Evolutionary conservation across 2,888 invertebrate species (phyloP).

Genomic region (Temnothorax ravouxi): DNA sequence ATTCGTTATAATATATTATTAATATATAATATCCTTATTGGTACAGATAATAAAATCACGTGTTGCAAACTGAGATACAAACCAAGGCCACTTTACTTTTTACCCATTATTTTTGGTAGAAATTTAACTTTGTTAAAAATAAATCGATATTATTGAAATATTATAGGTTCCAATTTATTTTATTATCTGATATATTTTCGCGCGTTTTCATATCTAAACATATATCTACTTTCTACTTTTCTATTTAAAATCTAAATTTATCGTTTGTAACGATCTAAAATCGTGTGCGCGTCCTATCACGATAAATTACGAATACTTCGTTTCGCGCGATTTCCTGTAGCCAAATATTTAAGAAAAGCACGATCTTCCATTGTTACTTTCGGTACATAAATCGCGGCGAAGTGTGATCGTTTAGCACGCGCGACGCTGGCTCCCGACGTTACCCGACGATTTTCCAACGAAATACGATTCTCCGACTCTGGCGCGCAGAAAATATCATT

Average conservation of each 20-base stretch:
- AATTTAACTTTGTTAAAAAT: background rate
- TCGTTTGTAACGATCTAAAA: background rate
- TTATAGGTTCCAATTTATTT: background rate
- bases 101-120: background rate
- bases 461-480: slow-evolving; percentile 50
- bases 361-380: slow-evolving; percentile 42
- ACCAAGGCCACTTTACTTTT: background rate
- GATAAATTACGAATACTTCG: background rate
- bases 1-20: slow-evolving; percentile 14
- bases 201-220: background rate
- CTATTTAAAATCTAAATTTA: slow-evolving; percentile 11
- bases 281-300: background rate
- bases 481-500: slow-evolving; percentile 53
- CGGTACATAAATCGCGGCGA: slow-evolving; percentile 57
- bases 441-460: slow-evolving; percentile 52
- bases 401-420: slow-evolving; percentile 59
- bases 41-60: background rate
- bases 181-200: background rate
- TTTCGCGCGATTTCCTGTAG: background rate
- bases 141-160: slow-evolving; percentile 2
- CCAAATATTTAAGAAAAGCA: slow-evolving; percentile 40
- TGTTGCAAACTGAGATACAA: background rate
- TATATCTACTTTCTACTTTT: slow-evolving; percentile 5
- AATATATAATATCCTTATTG: background rate
- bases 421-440: slow-evolving; percentile 26